These are phyloP conservation scores for Pteropus alecto DNA, from an alignment of 2,113 vertebrate genomes.

Conservation along the genomic window DNA sequence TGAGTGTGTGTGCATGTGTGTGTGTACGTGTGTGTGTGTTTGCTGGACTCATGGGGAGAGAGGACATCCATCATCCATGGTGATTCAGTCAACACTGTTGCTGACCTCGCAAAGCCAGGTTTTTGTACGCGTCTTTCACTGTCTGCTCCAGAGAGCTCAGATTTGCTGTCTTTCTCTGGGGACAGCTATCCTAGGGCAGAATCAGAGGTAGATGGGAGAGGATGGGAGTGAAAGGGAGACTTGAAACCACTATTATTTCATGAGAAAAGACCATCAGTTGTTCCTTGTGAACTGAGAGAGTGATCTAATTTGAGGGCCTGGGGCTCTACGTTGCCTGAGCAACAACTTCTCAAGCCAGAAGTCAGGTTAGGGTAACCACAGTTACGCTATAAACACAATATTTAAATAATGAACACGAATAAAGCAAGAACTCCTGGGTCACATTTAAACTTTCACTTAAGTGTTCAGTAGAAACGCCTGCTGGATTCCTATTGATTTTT, in stretches of 20 bases:
- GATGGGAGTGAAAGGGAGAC: not conserved
- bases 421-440: slow-evolving; percentile 8
- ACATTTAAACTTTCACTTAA: slow-evolving; percentile 46
- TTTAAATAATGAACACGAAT: slow-evolving; percentile 26
- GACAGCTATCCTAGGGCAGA: not conserved
- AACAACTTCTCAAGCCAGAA: not conserved
- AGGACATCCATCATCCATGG: not conserved
- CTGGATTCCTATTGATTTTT: slow-evolving; percentile 56
- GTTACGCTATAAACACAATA: not conserved
- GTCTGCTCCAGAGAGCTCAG: not conserved
- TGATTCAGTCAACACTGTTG: not conserved
- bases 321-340: not conserved
- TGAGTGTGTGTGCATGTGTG: not conserved
- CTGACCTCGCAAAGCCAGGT: not conserved
- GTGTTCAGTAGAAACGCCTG: slow-evolving; percentile 14
- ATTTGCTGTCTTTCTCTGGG: not conserved
- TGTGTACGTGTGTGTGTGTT: not conserved
- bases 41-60: not conserved
- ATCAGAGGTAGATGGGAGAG: not conserved
- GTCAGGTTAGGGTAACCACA: not conserved
- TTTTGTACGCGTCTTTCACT: not conserved
- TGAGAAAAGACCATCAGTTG: not conserved
- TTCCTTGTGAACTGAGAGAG: not conserved
- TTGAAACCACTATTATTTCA: not conserved
- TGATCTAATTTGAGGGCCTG: not conserved